Base-by-base conservation (phyloP, 2,888 invertebrate species). In the Anorthoa munda region DNA sequence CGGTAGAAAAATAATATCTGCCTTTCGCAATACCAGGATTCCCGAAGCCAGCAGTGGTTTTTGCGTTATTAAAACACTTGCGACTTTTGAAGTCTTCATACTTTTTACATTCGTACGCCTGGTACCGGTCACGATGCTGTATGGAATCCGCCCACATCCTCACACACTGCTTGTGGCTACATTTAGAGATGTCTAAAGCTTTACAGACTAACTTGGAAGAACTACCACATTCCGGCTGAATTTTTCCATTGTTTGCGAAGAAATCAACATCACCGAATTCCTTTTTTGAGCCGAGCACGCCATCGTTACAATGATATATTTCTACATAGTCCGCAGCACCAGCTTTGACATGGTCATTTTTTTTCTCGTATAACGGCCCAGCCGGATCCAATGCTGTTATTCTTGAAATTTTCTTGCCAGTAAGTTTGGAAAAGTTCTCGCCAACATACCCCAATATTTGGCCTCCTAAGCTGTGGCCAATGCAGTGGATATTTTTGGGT, bases 291-390 rank as follows among this genome's bases (percentile, higher is more conserved):
- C 97, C 97, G 2, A 97, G 86, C 0, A 92, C 93, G 17, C 97
- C 97, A 70, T 96, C 96, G 80, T 97, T 97, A 50, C 97, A 97
- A 86, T 97, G 97, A 79, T 97, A 95, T 0, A 97, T 95, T 87
- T 97, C 97, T 0, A 97, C 97, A 85, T 97, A 97, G 0, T 95
- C 92, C 0, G 97, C 97, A 46, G 97, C 96, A 12, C 95, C 95
- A 39, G 95, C 93, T 66, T 97, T 94, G 0, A 97, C 89, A 83
- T 97, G 95, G 26, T 90, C 0, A 89, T 83, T 67, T 92, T 93
- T 46, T 93, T 93, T 0, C 93, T 2, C 89, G 72, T 94, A 96
- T 72, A 95, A 96, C 2, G 95, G 96, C 0, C 95, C 95, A 66
- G 96, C 96, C 1, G 96, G 95, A 68, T 96, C 96, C 9, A 95